Percentiles rank a stretch among this genome's conserved stretches.
Evolutionary conservation across 1,140 invertebrate genomes (phyloP).

Genomic region (Myzus persicae): DNA sequence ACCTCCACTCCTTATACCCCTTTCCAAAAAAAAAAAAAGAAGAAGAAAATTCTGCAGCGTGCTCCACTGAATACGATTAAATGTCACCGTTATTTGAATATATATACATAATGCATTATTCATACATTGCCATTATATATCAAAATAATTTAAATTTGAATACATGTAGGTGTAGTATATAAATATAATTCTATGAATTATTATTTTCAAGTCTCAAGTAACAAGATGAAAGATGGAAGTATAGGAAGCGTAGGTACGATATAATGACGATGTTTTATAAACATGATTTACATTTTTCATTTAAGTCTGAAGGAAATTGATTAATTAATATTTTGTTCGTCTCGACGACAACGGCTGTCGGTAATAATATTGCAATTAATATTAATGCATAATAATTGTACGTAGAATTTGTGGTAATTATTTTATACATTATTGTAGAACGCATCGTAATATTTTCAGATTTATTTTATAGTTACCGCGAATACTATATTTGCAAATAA

Average conservation of each 20-base stretch:
- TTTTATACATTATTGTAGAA: background rate
- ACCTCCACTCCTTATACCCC: background rate
- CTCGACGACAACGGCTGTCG: background rate
- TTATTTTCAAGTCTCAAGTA: slow-evolving; percentile 2
- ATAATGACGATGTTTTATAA: slow-evolving; percentile 4
- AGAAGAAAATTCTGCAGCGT: background rate
- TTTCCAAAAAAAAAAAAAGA: background rate
- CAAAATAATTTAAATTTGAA: slow-evolving; percentile 20
- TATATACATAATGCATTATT: slow-evolving; percentile 5
- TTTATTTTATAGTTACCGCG: background rate
- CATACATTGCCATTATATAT: background rate
- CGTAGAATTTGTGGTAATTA: background rate
- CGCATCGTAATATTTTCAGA: background rate
- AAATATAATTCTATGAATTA: slow-evolving; percentile 15
- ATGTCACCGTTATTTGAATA: background rate
- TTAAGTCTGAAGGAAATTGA: background rate
- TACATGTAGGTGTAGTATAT: background rate
- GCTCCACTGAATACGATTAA: background rate
- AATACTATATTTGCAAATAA: background rate
- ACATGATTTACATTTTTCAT: background rate
- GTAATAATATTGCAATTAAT: background rate
- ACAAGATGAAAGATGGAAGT: background rate
- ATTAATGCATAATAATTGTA: background rate
- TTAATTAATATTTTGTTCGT: background rate
- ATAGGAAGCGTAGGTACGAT: background rate